Conservation (phyloP, 2,888 invertebrate genomes). For the Hanleya hanleyi region DNA sequence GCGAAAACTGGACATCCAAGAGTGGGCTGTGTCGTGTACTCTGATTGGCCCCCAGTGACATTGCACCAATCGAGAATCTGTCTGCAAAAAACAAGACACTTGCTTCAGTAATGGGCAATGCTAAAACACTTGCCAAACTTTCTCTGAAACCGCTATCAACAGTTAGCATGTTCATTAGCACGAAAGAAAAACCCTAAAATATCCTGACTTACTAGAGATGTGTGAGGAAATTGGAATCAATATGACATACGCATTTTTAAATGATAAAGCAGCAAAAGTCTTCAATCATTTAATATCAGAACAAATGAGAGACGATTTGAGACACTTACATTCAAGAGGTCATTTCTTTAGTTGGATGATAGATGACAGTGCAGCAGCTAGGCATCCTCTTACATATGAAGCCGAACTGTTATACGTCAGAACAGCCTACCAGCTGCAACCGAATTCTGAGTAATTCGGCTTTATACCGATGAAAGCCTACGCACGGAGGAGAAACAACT, state of each 20-base stretch:
- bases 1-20: too few relatives aligned
- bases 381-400: not conserved
- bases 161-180: not conserved
- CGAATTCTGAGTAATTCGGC: not conserved
- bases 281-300: not conserved
- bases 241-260: not conserved
- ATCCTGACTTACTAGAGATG: not conserved
- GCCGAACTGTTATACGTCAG: not conserved
- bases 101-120: too few relatives aligned
- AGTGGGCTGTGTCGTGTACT: too few relatives aligned
- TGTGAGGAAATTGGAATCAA: not conserved
- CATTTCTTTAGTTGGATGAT: not conserved
- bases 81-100: not conserved
- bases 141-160: not conserved
- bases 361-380: not conserved
- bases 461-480: not conserved
- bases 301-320: not conserved
- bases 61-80: too few relatives aligned
- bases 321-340: not conserved
- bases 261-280: not conserved
- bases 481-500: too few relatives aligned
- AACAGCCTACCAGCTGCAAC: not conserved
- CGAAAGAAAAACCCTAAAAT: not conserved
- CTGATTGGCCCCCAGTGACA: too few relatives aligned
- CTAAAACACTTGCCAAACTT: not conserved